Evolutionary conservation across 2,888 invertebrate genomes (phyloP), one percentile per base, ranked within the genome.

Genomic region (Tiphia femorata): DNA sequence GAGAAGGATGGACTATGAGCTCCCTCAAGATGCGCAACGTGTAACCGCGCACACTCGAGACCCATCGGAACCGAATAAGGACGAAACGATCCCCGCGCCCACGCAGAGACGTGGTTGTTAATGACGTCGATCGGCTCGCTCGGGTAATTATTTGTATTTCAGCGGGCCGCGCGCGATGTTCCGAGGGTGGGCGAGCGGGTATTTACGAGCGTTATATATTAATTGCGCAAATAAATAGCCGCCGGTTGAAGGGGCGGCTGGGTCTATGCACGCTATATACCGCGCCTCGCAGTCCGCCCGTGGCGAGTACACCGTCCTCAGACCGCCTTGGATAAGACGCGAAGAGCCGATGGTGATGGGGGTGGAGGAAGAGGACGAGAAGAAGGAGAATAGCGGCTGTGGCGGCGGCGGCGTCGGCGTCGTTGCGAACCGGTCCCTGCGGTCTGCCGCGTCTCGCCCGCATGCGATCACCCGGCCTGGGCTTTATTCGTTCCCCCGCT

Each of bases 201-300:
- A 81, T 82, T 82, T 82, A 82, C 75, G 82, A 82, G 77, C 74
- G 73, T 80, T 79, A 82, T 82, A 77, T 79, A 82, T 82, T 82
- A 82, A 82, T 82, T 81, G 81, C 72, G 67, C 75, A 72, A 81
- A 82, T 82, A 82, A 81, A 82, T 80, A 79, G 77, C 73, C 63
- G 52, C 70, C 33, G 73, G 50, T 41, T 53, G 55, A 20, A 35
- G 27, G 17, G 43, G 33, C 14, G 23, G 16, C n/a, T 33, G 2
- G n/a, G n/a, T n/a, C n/a, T n/a, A n/a, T 33, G 33, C 12, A 5
- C 33, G 33, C 33, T 14, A 12, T 33, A 14, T 33, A 12, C 33
- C 12, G 33, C 33, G 14, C 19, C 5, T 25, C 35, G 49, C 10
- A 3, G 47, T 17, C 14, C 49, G 29, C 10, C 7, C 40, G 35